A percentile compares a stretch with the other conserved stretches of the same genome.
Conservation (phyloP, 2,888 invertebrate species). For the Heliconius sara region DNA sequence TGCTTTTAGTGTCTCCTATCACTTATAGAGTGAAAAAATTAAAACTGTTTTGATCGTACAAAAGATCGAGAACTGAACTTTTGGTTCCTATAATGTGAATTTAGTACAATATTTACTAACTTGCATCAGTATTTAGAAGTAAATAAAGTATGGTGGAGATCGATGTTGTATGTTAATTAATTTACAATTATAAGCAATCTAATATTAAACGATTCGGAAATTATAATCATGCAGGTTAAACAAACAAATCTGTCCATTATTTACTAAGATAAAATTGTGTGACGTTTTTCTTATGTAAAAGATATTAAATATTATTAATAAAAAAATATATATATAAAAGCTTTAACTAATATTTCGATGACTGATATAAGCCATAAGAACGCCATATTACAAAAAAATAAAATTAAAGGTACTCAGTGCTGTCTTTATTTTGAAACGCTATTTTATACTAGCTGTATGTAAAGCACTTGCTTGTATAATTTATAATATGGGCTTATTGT, state of each 20-base stretch:
- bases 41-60: slow-evolving; percentile 42
- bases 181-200: slow-evolving; percentile 30
- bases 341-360: slow-evolving; percentile 74
- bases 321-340: slow-evolving; percentile 50
- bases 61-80: slow-evolving; percentile 77
- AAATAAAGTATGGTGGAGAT: slow-evolving; percentile 54
- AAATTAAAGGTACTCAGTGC: slow-evolving; percentile 21
- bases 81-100: slow-evolving; percentile 79
- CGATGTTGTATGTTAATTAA: slow-evolving; percentile 46
- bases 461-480: slow-evolving; percentile 23
- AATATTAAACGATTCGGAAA: slow-evolving; percentile 10
- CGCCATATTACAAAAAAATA: slow-evolving; percentile 52
- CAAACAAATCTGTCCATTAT: slow-evolving; percentile 10
- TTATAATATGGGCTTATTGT: slow-evolving; percentile 26
- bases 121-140: slow-evolving; percentile 60
- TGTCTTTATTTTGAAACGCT: slow-evolving; percentile 20
- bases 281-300: slow-evolving; percentile 24
- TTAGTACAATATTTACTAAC: slow-evolving; percentile 62
- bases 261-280: slow-evolving; percentile 11
- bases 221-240: slow-evolving; percentile 11
- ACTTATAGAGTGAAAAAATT: slow-evolving; percentile 4
- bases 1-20: slow-evolving; percentile 16
- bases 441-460: slow-evolving; percentile 25
- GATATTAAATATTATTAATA: slow-evolving; percentile 36
- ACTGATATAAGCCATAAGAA: slow-evolving; percentile 68